Base-by-base conservation (phyloP, 2,113 vertebrate species). In the Lipophrys pholis region DNA sequence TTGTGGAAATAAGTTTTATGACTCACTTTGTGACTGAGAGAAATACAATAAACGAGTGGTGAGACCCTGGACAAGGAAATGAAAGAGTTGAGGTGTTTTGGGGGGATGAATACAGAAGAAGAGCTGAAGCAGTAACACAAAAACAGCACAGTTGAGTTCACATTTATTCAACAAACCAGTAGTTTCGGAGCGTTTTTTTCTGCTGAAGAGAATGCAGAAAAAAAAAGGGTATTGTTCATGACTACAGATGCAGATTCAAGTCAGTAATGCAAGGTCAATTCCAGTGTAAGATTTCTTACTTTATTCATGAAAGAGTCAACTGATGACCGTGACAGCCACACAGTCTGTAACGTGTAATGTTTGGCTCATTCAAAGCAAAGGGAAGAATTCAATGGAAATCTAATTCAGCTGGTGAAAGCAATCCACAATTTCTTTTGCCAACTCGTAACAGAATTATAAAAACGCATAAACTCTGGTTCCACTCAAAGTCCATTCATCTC, bases 111-210 rank as follows among this genome's bases (percentile, higher is more conserved):
- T 60, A 69, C 58, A 65, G 64, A 49, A 80, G 69, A 81, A 73
- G 11, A 72, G 75, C 78, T 78, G 78, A 82, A 71, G 59, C 67
- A 80, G 75, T 78, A 77, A 56, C 65, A 68, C 64, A n/a, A 52
- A 50, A 52, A 50, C 36, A 5, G 73, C 57, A 73, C 71, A 85
- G 69, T 65, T 16, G 55, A 52, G 38, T 66, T 43, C 40, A 43
- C 49, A 15, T 51, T 56, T 46, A 85, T 55, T 67, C 67, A 73
- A 55, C 17, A 6, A 60, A 39, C 30, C 43, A 6, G 36, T 69
- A n/a, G 45, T 55, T 42, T 63, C n/a, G 40, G 11, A 71, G 48
- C 2, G 21, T 30, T 30, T 30, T 30, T 30, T 30, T 30, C 21
- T 30, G 21, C 21, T 4, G 21, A 30, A 30, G 21, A 30, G 21